phyloP scores from a whole-genome alignment of 2,888 invertebrate species.

The Hylaea fasciaria region DNA sequence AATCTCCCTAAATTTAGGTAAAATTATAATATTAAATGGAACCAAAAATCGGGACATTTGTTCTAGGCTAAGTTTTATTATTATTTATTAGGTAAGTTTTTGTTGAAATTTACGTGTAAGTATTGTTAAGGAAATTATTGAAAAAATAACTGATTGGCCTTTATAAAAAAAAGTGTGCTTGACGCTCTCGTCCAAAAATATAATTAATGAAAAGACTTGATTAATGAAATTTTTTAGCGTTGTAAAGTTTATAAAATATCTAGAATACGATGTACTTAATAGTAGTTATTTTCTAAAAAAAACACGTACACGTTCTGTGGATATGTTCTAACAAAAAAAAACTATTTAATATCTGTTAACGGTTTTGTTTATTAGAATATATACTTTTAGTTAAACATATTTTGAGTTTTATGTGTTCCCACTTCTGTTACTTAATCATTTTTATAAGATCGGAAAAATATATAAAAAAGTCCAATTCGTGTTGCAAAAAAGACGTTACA shows the following conservation, averaged over 20 bases:
- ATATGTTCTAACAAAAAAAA: no score
- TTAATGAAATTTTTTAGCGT: constrained; percentile 70
- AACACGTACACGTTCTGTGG: no score
- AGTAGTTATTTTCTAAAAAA: constrained; percentile 43
- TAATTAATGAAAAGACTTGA: constrained; percentile 75
- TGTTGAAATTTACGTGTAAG: constrained; percentile 49
- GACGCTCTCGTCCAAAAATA: constrained; percentile 75
- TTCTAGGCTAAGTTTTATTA: constrained; percentile 35
- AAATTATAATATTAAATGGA: constrained; percentile 24
- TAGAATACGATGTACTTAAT: constrained; percentile 39
- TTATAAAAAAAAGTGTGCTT: constrained; percentile 74
- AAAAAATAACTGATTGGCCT: constrained; percentile 74
- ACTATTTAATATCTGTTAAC: no score
- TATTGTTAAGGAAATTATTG: constrained; percentile 44
- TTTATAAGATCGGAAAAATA: no score
- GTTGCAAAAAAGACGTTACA: no score
- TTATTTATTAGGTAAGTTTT: constrained; percentile 46
- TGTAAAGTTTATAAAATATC: constrained; percentile 51
- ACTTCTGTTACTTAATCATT: no score
- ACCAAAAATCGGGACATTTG: constrained; percentile 47
- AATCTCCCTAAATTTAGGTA: constrained; percentile 31
- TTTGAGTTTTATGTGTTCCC: no score
- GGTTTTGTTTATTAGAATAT: no score
- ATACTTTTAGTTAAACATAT: no score
- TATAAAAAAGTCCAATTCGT: no score